Percentiles rank a stretch among this genome's conserved stretches.
Conservation (phyloP, 2,797 vertebrate genomes). For the Avahi laniger region DNA sequence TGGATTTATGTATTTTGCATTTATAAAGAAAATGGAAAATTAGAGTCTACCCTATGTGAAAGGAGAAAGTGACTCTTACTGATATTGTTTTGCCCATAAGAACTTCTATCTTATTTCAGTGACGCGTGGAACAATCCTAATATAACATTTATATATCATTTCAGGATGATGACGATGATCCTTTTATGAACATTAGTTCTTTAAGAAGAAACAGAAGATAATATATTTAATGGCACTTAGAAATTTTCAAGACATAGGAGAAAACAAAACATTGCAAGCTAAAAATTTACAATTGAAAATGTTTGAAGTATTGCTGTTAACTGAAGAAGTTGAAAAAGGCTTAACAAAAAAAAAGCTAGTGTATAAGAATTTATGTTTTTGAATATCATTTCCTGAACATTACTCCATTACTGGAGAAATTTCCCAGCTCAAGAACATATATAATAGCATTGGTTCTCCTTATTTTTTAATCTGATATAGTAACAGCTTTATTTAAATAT, state of each 20-base stretch:
- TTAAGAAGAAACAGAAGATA: constrained; percentile 83
- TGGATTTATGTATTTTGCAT: neutral
- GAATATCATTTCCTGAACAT: constrained; percentile 35
- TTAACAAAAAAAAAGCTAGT: neutral
- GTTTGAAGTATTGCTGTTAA: neutral
- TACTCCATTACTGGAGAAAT: neutral
- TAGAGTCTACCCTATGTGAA: neutral
- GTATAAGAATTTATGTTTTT: constrained; percentile 30
- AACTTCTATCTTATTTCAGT: neutral
- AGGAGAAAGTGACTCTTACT: neutral
- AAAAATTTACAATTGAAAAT: constrained; percentile 32
- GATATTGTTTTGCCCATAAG: neutral
- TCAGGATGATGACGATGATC: constrained; percentile 87
- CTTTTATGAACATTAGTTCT: constrained; percentile 80
- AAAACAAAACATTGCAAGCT: neutral
- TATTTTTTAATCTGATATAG: constrained; percentile 30
- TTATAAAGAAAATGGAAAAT: constrained; percentile 17
- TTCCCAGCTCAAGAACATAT: constrained; percentile 27
- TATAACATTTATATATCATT: constrained; percentile 60
- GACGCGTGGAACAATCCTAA: neutral
- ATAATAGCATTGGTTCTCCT: neutral
- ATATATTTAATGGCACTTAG: constrained; percentile 49
- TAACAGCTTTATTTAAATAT: constrained; percentile 5
- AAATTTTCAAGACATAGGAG: constrained; percentile 39
- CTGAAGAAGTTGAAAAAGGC: neutral